Percentiles rank a stretch among this genome's conserved stretches.
These are phyloP conservation scores for Theodoxus fluviatilis DNA, from an alignment of 2,888 invertebrate genomes.

Conservation along the genomic window DNA sequence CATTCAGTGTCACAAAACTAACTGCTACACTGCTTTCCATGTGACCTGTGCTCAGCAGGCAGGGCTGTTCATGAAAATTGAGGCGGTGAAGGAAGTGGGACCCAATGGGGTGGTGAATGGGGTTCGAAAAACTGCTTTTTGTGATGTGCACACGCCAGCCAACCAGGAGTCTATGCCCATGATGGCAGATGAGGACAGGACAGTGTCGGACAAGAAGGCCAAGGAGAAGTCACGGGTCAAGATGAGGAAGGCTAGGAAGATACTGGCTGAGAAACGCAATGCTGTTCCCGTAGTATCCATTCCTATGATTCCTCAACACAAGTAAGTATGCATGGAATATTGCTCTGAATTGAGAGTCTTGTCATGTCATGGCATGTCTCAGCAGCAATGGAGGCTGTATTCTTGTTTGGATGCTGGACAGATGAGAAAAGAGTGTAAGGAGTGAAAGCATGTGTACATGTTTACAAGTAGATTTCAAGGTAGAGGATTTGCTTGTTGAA, in stretches of 20 bases:
- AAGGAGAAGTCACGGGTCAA: conserved; percentile 72
- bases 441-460: too few species aligned
- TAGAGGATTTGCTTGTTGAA: too few species aligned
- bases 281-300: conserved; percentile 90
- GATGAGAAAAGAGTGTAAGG: too few species aligned
- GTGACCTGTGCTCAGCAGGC: conserved; percentile 98
- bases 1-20: conserved; percentile 95
- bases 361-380: too few species aligned
- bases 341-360: too few species aligned
- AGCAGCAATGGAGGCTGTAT: too few species aligned
- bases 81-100: conserved; percentile 76
- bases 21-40: conserved; percentile 97
- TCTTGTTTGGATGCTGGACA: too few species aligned
- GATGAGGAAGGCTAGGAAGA: conserved; percentile 86
- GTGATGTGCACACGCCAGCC: conserved; percentile 89
- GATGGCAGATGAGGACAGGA: conserved; percentile 55
- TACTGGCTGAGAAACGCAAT: conserved; percentile 86
- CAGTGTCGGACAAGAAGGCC: conserved; percentile 55
- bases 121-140: conserved; percentile 92
- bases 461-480: too few species aligned
- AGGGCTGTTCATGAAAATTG: conserved; percentile 82
- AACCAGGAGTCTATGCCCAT: conserved; percentile 61
- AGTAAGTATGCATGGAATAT: too few species aligned
- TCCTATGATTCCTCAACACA: conserved; percentile 78
- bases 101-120: conserved; percentile 48